A percentile compares a stretch with the other conserved stretches of the same genome.
Conservation (phyloP, 2,888 invertebrate genomes). For the Patella ulyssiponensis region DNA sequence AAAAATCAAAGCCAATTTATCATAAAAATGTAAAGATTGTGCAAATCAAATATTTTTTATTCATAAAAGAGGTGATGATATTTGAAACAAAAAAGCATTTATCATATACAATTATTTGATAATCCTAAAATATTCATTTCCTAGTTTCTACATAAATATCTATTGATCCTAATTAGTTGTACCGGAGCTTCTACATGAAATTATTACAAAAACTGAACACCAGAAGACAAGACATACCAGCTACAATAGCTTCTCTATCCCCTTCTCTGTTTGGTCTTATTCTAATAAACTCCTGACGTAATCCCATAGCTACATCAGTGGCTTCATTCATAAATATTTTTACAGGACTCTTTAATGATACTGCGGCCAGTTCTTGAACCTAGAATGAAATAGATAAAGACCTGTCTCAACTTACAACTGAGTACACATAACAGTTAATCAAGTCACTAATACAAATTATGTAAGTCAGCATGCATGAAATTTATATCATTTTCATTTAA, state of each 20-base stretch:
- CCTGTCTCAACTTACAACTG: no score
- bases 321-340: constrained; percentile 96
- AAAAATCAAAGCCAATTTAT: constrained; percentile 17
- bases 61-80: no score
- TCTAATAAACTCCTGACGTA: constrained; percentile 93
- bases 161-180: neutral
- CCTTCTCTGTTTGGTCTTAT: constrained; percentile 89
- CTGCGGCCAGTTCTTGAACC: constrained; percentile 89
- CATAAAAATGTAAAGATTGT: no score
- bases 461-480: no score
- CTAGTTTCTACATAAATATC: neutral
- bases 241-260: constrained; percentile 88
- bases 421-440: no score
- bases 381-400: constrained; percentile 38
- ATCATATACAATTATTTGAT: neutral
- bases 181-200: no score
- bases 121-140: neutral
- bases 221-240: constrained; percentile 57
- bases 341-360: constrained; percentile 92
- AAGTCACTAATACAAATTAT: no score
- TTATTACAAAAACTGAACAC: neutral
- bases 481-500: no score
- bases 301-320: constrained; percentile 93
- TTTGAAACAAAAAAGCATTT: no score
- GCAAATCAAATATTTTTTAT: no score